These are phyloP conservation scores for Ferrisia virgata DNA, from an alignment of 2,888 invertebrate genomes.

Conservation along the genomic window DNA sequence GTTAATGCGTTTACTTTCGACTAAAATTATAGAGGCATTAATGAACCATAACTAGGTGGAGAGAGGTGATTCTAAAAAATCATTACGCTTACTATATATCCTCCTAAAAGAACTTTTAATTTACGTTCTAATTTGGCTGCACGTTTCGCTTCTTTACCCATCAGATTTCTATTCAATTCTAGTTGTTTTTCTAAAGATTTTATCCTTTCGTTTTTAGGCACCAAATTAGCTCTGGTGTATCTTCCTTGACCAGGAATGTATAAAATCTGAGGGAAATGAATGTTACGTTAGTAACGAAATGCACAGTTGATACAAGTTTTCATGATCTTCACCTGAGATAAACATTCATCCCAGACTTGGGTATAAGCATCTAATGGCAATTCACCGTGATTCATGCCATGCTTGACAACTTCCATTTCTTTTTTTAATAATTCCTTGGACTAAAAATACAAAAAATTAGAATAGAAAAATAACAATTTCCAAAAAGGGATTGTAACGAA, in stretches of 20 bases:
- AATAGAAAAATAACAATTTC: background rate
- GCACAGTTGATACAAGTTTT: background rate
- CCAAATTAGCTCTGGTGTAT: slow-evolving; percentile 90
- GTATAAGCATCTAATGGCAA: slow-evolving; percentile 85
- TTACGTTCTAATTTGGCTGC: slow-evolving; percentile 98
- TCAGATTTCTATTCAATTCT: slow-evolving; percentile 90
- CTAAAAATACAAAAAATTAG: slow-evolving; percentile 49
- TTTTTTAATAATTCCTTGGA: slow-evolving; percentile 66
- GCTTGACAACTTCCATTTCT: slow-evolving; percentile 87
- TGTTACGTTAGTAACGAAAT: background rate
- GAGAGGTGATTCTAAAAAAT: background rate
- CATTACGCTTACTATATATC: slow-evolving; percentile 67
- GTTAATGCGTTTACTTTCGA: slow-evolving; percentile 76
- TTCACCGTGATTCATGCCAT: slow-evolving; percentile 94
- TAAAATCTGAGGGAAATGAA: slow-evolving; percentile 61
- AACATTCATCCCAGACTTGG: slow-evolving; percentile 96
- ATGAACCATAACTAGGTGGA: too few relatives aligned
- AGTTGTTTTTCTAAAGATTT: slow-evolving; percentile 89
- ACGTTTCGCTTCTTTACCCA: slow-evolving; percentile 94
- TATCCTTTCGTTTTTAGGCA: slow-evolving; percentile 91
- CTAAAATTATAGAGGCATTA: slow-evolving; percentile 58
- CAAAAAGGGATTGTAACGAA: background rate
- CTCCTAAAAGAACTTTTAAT: slow-evolving; percentile 88
- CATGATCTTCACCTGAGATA: slow-evolving; percentile 67
- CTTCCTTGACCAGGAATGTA: slow-evolving; percentile 88